phyloP scores from a whole-genome alignment of 2,797 vertebrate genomes.

The Gallinago solitaria region DNA sequence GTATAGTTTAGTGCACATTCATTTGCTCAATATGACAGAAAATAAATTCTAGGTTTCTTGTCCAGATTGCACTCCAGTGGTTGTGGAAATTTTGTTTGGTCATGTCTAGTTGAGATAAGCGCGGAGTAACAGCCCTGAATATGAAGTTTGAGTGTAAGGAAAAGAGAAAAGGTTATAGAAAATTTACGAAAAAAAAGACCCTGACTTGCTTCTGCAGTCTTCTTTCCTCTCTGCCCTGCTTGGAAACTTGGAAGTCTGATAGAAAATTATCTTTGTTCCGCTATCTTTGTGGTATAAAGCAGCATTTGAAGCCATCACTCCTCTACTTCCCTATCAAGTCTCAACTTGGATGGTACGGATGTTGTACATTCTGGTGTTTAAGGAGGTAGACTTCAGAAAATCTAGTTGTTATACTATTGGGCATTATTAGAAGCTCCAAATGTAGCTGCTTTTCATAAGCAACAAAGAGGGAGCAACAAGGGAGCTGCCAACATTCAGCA shows the following conservation, averaged over 20 bases:
- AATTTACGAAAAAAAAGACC: neutral
- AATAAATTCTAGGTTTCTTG: neutral
- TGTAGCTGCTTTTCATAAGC: constrained; percentile 48
- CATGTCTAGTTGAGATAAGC: neutral
- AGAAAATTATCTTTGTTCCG: neutral
- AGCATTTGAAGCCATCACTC: neutral
- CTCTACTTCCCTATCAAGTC: neutral
- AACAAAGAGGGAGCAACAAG: neutral
- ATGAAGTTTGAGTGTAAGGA: neutral
- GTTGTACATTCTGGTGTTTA: neutral
- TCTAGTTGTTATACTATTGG: neutral
- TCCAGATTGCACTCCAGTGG: neutral
- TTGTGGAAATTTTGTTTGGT: neutral
- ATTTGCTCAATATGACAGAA: neutral
- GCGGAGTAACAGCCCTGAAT: neutral
- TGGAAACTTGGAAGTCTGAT: neutral
- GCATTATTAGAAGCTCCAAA: neutral
- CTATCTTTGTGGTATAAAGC: neutral
- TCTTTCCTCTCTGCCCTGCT: neutral
- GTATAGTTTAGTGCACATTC: neutral
- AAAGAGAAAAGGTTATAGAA: neutral
- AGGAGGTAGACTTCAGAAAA: neutral
- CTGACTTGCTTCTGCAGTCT: neutral
- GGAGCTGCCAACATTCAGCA: constrained; percentile 1
- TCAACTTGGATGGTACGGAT: neutral